These are phyloP conservation scores for Catocala sponsa DNA, from an alignment of 2,888 invertebrate species.

Conservation along the genomic window DNA sequence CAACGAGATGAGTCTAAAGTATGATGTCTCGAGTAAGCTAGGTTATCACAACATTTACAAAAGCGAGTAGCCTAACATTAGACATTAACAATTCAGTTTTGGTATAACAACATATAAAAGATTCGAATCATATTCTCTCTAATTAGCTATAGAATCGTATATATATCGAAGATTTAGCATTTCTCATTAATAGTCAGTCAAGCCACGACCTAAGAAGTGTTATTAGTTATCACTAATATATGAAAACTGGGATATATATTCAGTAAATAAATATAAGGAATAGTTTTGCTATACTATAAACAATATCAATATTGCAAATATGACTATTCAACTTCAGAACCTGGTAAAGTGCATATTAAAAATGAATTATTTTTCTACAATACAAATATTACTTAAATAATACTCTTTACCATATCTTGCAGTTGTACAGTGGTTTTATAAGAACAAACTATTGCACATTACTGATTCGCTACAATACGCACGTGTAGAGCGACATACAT, in stretches of 20 bases:
- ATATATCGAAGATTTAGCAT: slow-evolving; percentile 55
- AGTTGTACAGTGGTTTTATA: slow-evolving; percentile 31
- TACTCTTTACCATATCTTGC: slow-evolving; percentile 21
- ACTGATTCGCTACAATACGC: slow-evolving; percentile 29
- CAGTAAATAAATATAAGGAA: slow-evolving; percentile 45
- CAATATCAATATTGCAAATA: slow-evolving; percentile 38
- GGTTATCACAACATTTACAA: slow-evolving; percentile 71
- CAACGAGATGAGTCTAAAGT: slow-evolving; percentile 34
- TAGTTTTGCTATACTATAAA: slow-evolving; percentile 43
- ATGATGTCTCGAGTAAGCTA: slow-evolving; percentile 52
- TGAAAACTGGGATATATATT: slow-evolving; percentile 43
- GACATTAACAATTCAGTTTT: slow-evolving; percentile 67
- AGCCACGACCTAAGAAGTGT: slow-evolving; percentile 60
- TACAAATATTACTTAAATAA: slow-evolving; percentile 30
- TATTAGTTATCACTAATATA: slow-evolving; percentile 47
- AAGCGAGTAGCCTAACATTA: slow-evolving; percentile 64
- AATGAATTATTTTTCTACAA: slow-evolving; percentile 30
- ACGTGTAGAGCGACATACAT: slow-evolving; percentile 36
- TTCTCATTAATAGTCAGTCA: slow-evolving; percentile 65
- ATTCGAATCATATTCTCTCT: slow-evolving; percentile 77
- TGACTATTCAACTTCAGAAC: slow-evolving; percentile 32
- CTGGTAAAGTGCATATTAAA: slow-evolving; percentile 29
- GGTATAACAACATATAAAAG: slow-evolving; percentile 75
- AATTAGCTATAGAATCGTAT: slow-evolving; percentile 58
- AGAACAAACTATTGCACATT: slow-evolving; percentile 50